phyloP scores from a whole-genome alignment of 1,140 invertebrate genomes.

The Drosophila arizonae region DNA sequence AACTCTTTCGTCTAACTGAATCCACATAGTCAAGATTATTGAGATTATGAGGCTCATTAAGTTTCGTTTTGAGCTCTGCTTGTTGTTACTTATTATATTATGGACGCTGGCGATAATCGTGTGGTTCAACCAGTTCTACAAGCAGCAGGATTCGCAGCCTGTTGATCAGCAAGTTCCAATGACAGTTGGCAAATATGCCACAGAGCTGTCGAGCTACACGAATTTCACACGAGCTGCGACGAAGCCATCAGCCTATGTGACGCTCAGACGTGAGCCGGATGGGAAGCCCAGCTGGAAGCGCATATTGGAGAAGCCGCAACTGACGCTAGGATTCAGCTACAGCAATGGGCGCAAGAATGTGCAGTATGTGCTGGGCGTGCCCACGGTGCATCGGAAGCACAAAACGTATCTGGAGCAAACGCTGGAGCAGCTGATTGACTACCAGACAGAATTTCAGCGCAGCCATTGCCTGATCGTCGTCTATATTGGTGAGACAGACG shows the following conservation, averaged over 20 bases:
- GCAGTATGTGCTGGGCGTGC: slow-evolving; percentile 45
- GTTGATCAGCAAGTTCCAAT: no score
- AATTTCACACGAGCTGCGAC: no score
- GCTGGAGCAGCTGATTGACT: slow-evolving; percentile 20
- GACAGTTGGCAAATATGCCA: no score
- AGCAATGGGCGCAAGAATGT: slow-evolving; percentile 16
- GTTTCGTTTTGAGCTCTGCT: slow-evolving; percentile 1
- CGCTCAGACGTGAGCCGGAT: no score
- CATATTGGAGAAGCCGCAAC: neutral
- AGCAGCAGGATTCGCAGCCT: no score
- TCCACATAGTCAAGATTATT: neutral
- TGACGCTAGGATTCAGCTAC: slow-evolving; percentile 4
- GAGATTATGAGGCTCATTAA: slow-evolving; percentile 25
- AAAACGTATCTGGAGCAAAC: slow-evolving; percentile 29
- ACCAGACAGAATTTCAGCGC: slow-evolving; percentile 12
- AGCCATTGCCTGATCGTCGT: slow-evolving; percentile 41
- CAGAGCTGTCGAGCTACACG: neutral
- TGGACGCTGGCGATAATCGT: neutral
- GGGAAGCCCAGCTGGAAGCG: neutral
- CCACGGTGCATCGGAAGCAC: slow-evolving; percentile 21
- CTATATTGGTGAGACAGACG: slow-evolving; percentile 41
- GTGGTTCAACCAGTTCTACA: neutral
- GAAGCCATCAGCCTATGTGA: no score
- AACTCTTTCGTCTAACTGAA: neutral
- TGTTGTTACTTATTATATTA: neutral